Conservation (phyloP, 2,888 invertebrate species). For the Drosophila mettleri region DNA sequence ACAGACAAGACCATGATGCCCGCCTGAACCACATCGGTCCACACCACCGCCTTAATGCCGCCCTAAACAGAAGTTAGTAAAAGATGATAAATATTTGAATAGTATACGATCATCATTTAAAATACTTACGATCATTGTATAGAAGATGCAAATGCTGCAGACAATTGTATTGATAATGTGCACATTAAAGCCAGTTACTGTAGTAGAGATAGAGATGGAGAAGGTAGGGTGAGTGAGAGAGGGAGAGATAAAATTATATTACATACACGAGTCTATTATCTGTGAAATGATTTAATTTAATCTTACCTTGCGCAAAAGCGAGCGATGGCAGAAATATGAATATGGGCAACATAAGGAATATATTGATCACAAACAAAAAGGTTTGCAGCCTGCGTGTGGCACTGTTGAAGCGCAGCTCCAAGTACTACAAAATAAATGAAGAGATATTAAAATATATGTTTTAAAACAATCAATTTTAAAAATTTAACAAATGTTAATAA, state of each 20-base stretch:
- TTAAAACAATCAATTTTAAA: too few relatives aligned
- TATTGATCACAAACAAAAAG: conserved; percentile 69
- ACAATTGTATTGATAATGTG: conserved; percentile 86
- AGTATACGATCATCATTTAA: background rate
- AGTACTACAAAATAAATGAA: conserved; percentile 70
- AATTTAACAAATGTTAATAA: background rate
- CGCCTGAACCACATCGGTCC: conserved; percentile 86
- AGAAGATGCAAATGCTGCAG: conserved; percentile 87
- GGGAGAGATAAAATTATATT: background rate
- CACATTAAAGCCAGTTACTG: conserved; percentile 87
- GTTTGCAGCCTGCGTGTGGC: conserved; percentile 79
- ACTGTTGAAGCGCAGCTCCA: conserved; percentile 82
- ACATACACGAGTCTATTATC: background rate
- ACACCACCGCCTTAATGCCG: conserved; percentile 86
- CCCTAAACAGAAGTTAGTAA: conserved; percentile 74
- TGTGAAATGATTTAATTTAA: background rate
- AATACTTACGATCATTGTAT: conserved; percentile 87
- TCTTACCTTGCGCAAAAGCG: conserved; percentile 83
- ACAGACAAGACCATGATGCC: conserved; percentile 84
- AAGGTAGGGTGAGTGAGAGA: too few relatives aligned
- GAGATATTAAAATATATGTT: background rate
- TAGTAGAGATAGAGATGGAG: background rate
- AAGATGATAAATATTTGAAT: background rate
- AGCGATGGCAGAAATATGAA: conserved; percentile 82
- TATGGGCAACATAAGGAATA: conserved; percentile 81